phyloP scores from a whole-genome alignment of 2,113 vertebrate genomes.

The Hassar affinis region DNA sequence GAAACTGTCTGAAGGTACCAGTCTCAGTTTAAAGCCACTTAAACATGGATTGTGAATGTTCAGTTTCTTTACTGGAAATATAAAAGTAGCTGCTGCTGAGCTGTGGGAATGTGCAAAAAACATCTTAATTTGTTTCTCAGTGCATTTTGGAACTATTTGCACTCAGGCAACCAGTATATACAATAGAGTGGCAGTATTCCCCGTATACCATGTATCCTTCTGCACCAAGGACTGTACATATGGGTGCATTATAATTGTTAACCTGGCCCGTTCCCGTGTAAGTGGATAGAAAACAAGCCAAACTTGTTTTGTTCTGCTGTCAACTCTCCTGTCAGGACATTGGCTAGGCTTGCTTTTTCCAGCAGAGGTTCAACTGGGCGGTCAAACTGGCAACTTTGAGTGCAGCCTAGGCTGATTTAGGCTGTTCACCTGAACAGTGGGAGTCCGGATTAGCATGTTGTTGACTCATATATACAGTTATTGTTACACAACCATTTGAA shows the following conservation, averaged over 20 bases:
- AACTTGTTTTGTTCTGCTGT: no score
- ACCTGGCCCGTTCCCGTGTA: neutral
- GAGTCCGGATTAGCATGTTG: neutral
- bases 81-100: neutral
- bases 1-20: constrained; percentile 93
- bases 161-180: neutral
- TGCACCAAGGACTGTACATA: neutral
- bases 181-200: neutral
- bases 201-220: neutral
- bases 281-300: no score
- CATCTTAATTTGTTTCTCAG: neutral
- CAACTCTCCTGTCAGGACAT: neutral
- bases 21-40: neutral
- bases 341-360: no score
- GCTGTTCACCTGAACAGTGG: neutral
- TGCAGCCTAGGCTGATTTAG: neutral
- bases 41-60: neutral
- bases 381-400: neutral
- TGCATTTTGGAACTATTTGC: neutral
- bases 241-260: neutral
- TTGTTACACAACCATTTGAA: neutral
- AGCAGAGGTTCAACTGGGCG: no score
- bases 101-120: neutral
- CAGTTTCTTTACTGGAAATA: neutral
- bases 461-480: neutral